A percentile compares a stretch with the other conserved stretches of the same genome.
Conservation (phyloP, 2,113 vertebrate species). For the Trematocara zebra region DNA sequence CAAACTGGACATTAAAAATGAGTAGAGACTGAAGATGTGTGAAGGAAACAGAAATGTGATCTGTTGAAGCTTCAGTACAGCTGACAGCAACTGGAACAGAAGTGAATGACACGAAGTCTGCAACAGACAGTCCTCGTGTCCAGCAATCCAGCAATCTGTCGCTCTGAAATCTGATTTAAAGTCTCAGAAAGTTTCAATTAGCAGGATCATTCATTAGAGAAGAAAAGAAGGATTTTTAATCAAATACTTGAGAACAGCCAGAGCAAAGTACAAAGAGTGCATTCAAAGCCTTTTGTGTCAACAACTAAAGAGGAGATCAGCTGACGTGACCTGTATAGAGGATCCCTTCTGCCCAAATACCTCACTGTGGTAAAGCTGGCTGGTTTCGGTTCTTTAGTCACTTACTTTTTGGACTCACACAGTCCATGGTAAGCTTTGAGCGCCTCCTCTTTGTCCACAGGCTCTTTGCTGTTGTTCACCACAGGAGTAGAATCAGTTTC, state of each 20-base stretch:
- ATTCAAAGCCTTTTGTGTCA: not conserved
- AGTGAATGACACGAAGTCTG: not conserved
- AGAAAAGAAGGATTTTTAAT: not conserved
- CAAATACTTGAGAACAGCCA: not conserved
- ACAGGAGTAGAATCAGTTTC: constrained; percentile 10
- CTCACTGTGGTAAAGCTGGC: not conserved
- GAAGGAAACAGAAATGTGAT: not conserved
- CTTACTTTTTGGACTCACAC: constrained; percentile 84
- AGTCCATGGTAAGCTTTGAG: constrained; percentile 78
- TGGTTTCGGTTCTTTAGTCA: not conserved
- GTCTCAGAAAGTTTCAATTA: not conserved
- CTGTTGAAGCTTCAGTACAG: not conserved
- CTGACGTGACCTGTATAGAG: not conserved
- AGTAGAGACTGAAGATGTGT: not conserved
- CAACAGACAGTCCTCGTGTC: not conserved
- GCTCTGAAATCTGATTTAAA: not conserved
- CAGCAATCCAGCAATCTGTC: not conserved
- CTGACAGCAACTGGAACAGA: not conserved
- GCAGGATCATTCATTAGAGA: not conserved
- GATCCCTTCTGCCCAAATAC: not conserved
- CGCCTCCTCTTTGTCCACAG: constrained; percentile 75
- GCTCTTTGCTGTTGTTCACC: constrained; percentile 74
- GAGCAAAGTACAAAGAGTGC: not conserved
- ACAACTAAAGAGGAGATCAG: not conserved
- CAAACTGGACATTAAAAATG: not conserved